Base-by-base conservation (phyloP, 2,888 invertebrate species). In the Sussaba pulchella region DNA sequence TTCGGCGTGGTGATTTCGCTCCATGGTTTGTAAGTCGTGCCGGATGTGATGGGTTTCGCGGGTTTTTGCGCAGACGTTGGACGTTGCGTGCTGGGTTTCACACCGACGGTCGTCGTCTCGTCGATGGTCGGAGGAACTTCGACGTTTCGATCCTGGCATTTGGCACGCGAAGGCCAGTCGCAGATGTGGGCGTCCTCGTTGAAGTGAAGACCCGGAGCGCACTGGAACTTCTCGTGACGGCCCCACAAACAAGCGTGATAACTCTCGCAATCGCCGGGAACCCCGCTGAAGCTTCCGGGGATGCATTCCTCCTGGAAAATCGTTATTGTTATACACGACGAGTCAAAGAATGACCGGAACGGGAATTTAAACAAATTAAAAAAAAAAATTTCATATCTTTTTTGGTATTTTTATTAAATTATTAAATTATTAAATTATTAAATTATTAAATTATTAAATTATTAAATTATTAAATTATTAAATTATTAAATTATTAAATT, bases 171-270 rank as follows among this genome's bases (percentile, higher is more conserved):
- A 0, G 95, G 95, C 95, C 96, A 97, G 91, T 97, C 97, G 88
- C 97, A 97, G 86, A 95, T 95, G 12, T 94, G 93, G 4, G 93
- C 92, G 5, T 95, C 93, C 6, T 93, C 93, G 85, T 95, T 95
- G 95, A 97, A 97, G 79, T 95, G 95, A 1, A 97, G 93, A 0
- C 96, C 96, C 0, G 96, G 95, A 0, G 96, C 96, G 90, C 97
- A 98, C 12, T 94, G 92, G 85, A 95, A 95, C 17, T 94, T 94
- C 89, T 96, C 95, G 77, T 95, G 95, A 87, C 95, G 95, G 39
- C 96, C 96, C 94, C 97, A 97, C 17, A 97, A 92, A 86, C 98
- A 98, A 82, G 96, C 95, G 80, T 95, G 93, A 89, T 97, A 97
- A 70, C 95, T 94, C 0, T 93, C 93, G 88, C 97, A 97, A 87